Evolutionary conservation across 2,888 invertebrate species (phyloP), one percentile per base, ranked within the genome.

Genomic region (Podotricha telesiphe): DNA sequence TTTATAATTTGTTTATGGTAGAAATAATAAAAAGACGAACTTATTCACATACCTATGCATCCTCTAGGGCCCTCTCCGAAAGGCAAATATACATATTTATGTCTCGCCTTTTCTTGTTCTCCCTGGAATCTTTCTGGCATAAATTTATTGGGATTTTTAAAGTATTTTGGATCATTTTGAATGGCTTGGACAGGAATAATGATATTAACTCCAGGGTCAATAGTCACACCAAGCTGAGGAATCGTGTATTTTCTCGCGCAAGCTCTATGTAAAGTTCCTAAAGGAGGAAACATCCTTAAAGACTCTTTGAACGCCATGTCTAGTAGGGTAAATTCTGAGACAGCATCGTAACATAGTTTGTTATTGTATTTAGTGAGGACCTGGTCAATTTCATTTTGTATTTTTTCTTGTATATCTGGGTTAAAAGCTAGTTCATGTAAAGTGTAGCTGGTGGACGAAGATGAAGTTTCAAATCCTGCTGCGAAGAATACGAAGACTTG

Each of bases 401-500:
- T 76, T 61, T 81, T 84, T 19, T 72, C 70, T 69, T 93, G 93
- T 34, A 85, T 77, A 8, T 90, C 85, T 1, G 86, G 87, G 67
- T 93, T 76, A 47, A 78, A 84, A 0, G 93, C 91, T 0, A 93
- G 79, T 69, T 87, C 81, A 67, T 90, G 88, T 19, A 90, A 76
- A 13, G 82, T 80, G 64, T 78, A 88, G 67, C 88, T 89, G 1
- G 91, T 85, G 2, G 88, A 83, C 0, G 88, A 87, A 0, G 93
- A 89, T 0, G 91, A 89, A 0, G 93, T 92, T 73, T 93, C 92
- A 45, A 89, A 93, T 3, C 93, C 93, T n/a, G 91, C 93, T 7
- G 80, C 83, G 40, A 90, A 89, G 74, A 89, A 89, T 13, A 89
- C 72, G 20, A 86, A 86, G 5, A 86, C 81, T 74, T 89, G 89